Base-by-base conservation (phyloP, 2,888 invertebrate genomes). In the Pyrgus malvae region DNA sequence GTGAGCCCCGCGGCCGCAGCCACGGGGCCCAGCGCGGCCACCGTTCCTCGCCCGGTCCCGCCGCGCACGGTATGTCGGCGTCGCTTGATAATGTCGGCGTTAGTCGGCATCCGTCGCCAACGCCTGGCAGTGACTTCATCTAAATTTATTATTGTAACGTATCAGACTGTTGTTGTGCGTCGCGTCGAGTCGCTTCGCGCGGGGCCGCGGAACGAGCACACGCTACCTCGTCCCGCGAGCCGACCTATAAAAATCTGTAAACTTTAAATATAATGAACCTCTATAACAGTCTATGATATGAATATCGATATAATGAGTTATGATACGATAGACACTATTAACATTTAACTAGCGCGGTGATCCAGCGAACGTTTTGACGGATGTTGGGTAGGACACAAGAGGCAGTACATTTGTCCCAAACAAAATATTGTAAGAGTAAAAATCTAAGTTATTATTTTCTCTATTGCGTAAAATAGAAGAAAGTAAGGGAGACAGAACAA, bases 21-120 rank as follows among this genome's bases (percentile, higher is more conserved):
- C 37, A 60, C 62, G 64, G 58, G 62, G 54, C 51, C 33, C 48
- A 31, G 64, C 48, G 48, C 48, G 49, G 16, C 23, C 16, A 2
- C 9, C 29, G 31, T 14, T 3, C 35, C 33, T 37, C 44, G 42
- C 35, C 33, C 50, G 35, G 42, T 14, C 11, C 16, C 35, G 35
- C 33, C 4, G n/a, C 25, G 9, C n/a, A n/a, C n/a, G n/a, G n/a
- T n/a, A n/a, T n/a, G n/a, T n/a, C n/a, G n/a, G n/a, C n/a, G n/a
- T n/a, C n/a, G n/a, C n/a, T n/a, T n/a, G n/a, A n/a, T n/a, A n/a
- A n/a, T n/a, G n/a, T n/a, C n/a, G n/a, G n/a, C n/a, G n/a, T n/a
- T n/a, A n/a, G n/a, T n/a, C n/a, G n/a, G n/a, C n/a, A n/a, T n/a
- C n/a, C n/a, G n/a, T n/a, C n/a, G n/a, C n/a, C n/a, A n/a, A 11